Conservation (phyloP, 2,888 invertebrate species). For the Acholoe squamosa region DNA sequence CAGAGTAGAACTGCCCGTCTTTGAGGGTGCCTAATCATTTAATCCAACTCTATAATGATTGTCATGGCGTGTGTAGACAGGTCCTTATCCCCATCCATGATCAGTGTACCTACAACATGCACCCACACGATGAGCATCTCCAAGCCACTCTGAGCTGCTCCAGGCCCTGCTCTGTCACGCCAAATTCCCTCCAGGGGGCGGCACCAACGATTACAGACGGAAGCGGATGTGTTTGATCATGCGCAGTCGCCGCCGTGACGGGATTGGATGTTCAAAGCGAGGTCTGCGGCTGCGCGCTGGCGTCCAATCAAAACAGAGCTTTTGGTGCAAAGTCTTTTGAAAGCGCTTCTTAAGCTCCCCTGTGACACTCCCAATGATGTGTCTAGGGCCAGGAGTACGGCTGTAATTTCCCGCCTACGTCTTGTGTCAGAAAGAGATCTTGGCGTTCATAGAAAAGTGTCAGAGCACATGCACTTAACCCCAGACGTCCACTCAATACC, state of each 20-base stretch:
- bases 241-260: conserved; percentile 38
- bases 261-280: conserved; percentile 56
- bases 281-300: conserved; percentile 15
- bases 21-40: too few relatives aligned
- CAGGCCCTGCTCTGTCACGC: neutral
- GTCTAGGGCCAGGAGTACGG: neutral
- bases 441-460: too few relatives aligned
- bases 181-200: conserved; percentile 33
- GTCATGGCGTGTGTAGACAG: too few relatives aligned
- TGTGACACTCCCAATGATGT: neutral
- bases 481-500: too few relatives aligned
- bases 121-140: neutral
- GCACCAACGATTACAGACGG: conserved; percentile 10
- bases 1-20: too few relatives aligned
- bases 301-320: conserved; percentile 47
- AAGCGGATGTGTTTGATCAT: conserved; percentile 57
- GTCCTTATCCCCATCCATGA: too few relatives aligned
- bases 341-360: conserved; percentile 45
- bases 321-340: conserved; percentile 20
- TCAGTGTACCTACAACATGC: too few relatives aligned
- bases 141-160: neutral
- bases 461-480: too few relatives aligned
- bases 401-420: too few relatives aligned
- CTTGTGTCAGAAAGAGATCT: too few relatives aligned
- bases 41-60: too few relatives aligned